These are phyloP conservation scores for Serrognathus titanus DNA, from an alignment of 2,888 invertebrate genomes.

Conservation along the genomic window DNA sequence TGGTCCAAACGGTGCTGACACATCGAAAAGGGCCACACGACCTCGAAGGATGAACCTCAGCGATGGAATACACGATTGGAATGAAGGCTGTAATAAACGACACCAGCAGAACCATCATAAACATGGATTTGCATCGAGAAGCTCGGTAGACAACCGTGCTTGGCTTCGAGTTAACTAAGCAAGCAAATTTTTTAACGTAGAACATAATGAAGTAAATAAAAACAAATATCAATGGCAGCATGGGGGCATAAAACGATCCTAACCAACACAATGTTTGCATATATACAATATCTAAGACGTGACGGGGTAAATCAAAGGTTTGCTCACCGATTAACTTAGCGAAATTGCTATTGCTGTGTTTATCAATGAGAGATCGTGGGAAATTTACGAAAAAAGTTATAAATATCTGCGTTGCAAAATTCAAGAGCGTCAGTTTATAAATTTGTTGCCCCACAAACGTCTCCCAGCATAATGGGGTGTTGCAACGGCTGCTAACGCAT, in stretches of 20 bases:
- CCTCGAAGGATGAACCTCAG: conserved; percentile 67
- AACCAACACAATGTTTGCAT: conserved; percentile 85
- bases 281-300: conserved; percentile 83
- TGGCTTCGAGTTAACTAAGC: conserved; percentile 74
- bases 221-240: conserved; percentile 70
- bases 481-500: conserved; percentile 39
- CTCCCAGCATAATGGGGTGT: conserved; percentile 69
- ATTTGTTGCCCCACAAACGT: conserved; percentile 84
- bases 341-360: conserved; percentile 61
- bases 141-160: conserved; percentile 71
- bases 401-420: conserved; percentile 70
- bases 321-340: conserved; percentile 68
- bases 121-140: conserved; percentile 77
- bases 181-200: conserved; percentile 81
- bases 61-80: conserved; percentile 71
- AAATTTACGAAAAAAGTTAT: conserved; percentile 76
- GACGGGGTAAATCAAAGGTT: conserved; percentile 79
- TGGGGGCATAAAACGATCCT: conserved; percentile 79
- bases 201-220: conserved; percentile 73
- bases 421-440: conserved; percentile 76
- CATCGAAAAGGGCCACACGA: conserved; percentile 81
- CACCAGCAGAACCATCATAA: conserved; percentile 76
- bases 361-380: conserved; percentile 68
- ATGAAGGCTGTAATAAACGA: conserved; percentile 70
- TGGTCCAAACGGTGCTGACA: conserved; percentile 62